Base-by-base conservation (phyloP, 2,797 vertebrate genomes). In the Argya squamiceps region DNA sequence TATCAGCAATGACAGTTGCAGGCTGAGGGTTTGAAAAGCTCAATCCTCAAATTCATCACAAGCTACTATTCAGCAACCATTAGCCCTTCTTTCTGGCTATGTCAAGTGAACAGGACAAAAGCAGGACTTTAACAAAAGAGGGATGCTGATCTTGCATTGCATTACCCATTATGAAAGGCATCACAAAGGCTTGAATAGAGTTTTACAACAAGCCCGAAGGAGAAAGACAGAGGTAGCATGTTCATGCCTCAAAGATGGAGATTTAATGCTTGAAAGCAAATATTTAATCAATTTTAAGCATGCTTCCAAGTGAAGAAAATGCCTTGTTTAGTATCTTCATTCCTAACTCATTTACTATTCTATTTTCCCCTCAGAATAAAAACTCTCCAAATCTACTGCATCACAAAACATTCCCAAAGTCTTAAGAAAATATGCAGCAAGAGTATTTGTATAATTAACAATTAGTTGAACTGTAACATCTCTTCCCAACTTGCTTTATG, bases 271-370 rank as follows among this genome's bases (percentile, higher is more conserved):
- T 85, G 74, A 95, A 93, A 92, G 69, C 62, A 94, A 95, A 86
- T 81, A 77, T 87, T 86, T 92, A 80, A 96, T 87, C 89, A 86
- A 91, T 91, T 96, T 95, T 84, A 94, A 91, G 84, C 71, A 87
- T 52, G 80, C 24, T 92, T 46, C n/a, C 60, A 79, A 84, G 34
- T 79, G 55, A 88, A 86, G 55, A 78, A 94, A 94, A 71, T 1
- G 6, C 59, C 53, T 39, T 18, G 17, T 56, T 93, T 86, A 81
- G 24, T 73, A 65, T 93, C 90, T 92, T 95, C 64, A 92, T 91
- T 95, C 71, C 62, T 76, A 84, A 90, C 26, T 88, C 52, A 92
- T 43, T 81, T 82, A 78, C 37, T 70, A 24, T 39, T 75, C 65
- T 43, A 13, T 84, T 90, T 73, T 64, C 32, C 32, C 15, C 23